Evolutionary conservation across 2,797 vertebrate species (phyloP).

Genomic region (Eulemur coronatus): DNA sequence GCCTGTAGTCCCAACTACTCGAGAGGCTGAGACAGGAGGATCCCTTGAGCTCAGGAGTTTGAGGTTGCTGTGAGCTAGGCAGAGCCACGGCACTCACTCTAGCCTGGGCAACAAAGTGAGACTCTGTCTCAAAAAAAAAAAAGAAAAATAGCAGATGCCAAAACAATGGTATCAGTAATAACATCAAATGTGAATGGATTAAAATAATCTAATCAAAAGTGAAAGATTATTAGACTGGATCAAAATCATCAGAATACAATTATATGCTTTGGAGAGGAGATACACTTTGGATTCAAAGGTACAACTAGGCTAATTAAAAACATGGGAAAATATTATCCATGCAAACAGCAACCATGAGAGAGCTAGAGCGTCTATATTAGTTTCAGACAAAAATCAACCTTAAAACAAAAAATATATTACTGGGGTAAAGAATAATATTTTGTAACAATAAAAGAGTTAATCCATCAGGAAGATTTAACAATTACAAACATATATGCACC

Average conservation of each 20-base stretch:
- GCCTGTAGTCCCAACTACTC: too few relatives aligned
- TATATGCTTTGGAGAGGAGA: neutral
- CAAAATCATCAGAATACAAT: neutral
- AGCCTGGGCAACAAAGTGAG: too few relatives aligned
- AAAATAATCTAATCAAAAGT: neutral
- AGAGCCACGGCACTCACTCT: too few relatives aligned
- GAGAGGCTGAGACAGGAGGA: too few relatives aligned
- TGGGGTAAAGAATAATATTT: neutral
- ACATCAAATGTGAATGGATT: neutral
- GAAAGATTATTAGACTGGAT: neutral
- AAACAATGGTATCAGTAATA: neutral
- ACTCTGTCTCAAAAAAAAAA: too few relatives aligned
- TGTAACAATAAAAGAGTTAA: neutral
- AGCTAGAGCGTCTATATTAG: neutral
- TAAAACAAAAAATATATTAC: neutral
- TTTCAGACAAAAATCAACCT: neutral
- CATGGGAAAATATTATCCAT: neutral
- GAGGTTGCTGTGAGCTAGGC: too few relatives aligned
- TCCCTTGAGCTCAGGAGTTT: too few relatives aligned
- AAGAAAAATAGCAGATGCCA: neutral
- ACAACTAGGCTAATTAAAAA: neutral
- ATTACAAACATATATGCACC: neutral
- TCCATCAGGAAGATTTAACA: neutral
- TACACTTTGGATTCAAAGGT: neutral
- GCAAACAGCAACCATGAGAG: neutral